Base-by-base conservation (phyloP, 1,140 invertebrate genomes). In the Bombus difficillimus region DNA sequence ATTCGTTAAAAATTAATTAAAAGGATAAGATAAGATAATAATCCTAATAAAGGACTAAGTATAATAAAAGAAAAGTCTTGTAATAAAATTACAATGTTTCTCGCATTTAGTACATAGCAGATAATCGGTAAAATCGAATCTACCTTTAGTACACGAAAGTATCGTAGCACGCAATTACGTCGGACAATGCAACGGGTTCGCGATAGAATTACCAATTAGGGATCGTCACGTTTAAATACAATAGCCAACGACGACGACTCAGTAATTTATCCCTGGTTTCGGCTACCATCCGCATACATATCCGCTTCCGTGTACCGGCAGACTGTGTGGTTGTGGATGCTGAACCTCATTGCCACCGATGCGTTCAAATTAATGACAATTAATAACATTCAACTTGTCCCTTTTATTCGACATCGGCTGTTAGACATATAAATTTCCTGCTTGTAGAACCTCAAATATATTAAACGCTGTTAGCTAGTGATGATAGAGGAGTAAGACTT, bases 161-260 rank as follows among this genome's bases (percentile, higher is more conserved):
- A 84, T 47, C 66, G n/a, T 59, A 32, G 66, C 68, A 28, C 53
- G 83, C 68, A 80, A 84, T 84, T 84, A 84, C 83, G 57, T 43
- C 6, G 83, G 32, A 47, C 83, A 78, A 78, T 78, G 34, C 41
- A 39, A 39, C 73, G 68, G 32, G n/a, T 22, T 28, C 66, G 25
- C 76, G 76, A 84, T 84, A 84, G 83, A 80, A 84, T 84, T 84
- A 84, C 83, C 92, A 94, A 94, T 94, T 94, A 94, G 93, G 92
- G 91, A 92, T 93, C 89, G 92, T 87, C 91, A 90, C 90, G 91
- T 92, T 92, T 94, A 94, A 94, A 94, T 93, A 93, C 93, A 92
- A 92, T 91, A 91, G 91, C 92, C 91, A 90, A 91, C 66, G 92
- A 92, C 91, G 93, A 94, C 93, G 93, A 94, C 93, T 92, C 93